These are phyloP conservation scores for Muscidifurax raptorellus DNA, from an alignment of 1,140 invertebrate genomes.

Conservation along the genomic window DNA sequence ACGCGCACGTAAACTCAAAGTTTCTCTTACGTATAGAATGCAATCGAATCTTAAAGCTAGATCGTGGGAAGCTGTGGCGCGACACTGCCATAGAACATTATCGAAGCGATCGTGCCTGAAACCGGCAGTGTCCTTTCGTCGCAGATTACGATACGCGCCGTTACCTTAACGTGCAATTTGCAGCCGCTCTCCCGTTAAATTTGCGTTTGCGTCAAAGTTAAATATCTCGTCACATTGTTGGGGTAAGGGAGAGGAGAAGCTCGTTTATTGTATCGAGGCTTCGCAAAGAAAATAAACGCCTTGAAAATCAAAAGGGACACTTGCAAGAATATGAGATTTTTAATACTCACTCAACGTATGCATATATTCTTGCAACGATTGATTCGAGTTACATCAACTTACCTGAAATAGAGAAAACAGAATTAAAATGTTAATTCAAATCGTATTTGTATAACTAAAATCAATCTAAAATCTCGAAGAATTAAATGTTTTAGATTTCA, in stretches of 20 bases:
- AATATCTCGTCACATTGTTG: constrained; percentile 39
- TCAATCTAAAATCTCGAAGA: too few relatives aligned
- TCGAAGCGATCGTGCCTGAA: constrained; percentile 27
- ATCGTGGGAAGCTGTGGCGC: not conserved
- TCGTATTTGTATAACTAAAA: too few relatives aligned
- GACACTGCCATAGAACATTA: constrained; percentile 24
- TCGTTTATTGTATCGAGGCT: too few relatives aligned
- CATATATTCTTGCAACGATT: too few relatives aligned
- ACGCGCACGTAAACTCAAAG: not conserved
- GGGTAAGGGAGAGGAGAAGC: too few relatives aligned
- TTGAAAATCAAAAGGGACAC: too few relatives aligned
- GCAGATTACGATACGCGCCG: constrained; percentile 42
- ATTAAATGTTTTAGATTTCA: too few relatives aligned
- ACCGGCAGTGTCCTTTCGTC: constrained; percentile 22
- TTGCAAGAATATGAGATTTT: too few relatives aligned
- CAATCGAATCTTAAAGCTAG: constrained; percentile 25
- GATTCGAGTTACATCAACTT: too few relatives aligned
- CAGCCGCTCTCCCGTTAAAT: constrained; percentile 43
- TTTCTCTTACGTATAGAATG: constrained; percentile 21
- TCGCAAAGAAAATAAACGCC: not conserved
- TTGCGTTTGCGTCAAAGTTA: constrained; percentile 41
- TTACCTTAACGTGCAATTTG: constrained; percentile 45
- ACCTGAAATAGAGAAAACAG: too few relatives aligned
- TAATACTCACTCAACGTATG: too few relatives aligned
- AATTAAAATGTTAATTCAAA: too few relatives aligned